phyloP scores from a whole-genome alignment of 2,113 vertebrate species.

The Athene cunicularia region DNA sequence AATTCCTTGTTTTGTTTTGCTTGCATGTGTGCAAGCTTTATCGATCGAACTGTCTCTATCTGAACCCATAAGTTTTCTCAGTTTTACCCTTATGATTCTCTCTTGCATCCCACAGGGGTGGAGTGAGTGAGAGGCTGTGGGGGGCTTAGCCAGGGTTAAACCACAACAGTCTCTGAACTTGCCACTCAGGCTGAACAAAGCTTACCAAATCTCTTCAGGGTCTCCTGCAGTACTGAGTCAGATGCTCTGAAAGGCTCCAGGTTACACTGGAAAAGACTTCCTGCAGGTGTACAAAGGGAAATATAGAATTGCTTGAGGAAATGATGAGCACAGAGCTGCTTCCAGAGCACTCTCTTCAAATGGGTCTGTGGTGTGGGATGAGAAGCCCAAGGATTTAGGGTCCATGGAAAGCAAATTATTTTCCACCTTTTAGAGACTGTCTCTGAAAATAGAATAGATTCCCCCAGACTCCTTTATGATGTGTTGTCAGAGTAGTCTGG shows the following conservation, averaged over 20 bases:
- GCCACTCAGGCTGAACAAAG: background rate
- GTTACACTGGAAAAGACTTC: background rate
- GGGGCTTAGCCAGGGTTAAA: background rate
- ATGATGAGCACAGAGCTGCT: background rate
- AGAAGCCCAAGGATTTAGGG: background rate
- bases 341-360: background rate
- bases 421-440: background rate
- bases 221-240: background rate
- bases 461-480: background rate
- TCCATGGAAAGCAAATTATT: background rate
- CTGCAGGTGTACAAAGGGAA: background rate
- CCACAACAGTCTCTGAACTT: background rate
- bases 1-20: no score
- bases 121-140: background rate
- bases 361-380: background rate
- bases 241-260: background rate
- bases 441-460: background rate
- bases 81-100: background rate
- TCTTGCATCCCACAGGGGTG: fast-evolving
- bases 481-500: background rate
- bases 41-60: background rate
- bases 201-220: background rate
- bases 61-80: background rate
- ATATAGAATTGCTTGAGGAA: background rate
- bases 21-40: no score